Base-by-base conservation (phyloP, 2,797 vertebrate genomes). In the Rhincodon typus region DNA sequence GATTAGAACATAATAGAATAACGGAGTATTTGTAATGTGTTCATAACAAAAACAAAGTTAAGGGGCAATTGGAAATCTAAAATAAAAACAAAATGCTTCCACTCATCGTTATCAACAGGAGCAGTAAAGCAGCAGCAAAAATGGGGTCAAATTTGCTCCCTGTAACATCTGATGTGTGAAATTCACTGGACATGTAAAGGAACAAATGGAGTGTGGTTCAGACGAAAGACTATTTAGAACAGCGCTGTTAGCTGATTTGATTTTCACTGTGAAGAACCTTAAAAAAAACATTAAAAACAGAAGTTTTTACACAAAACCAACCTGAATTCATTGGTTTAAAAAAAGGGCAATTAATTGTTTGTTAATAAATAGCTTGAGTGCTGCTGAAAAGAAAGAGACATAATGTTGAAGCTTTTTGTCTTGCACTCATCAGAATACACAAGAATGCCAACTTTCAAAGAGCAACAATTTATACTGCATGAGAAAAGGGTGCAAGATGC, bases 211-310 rank as follows among this genome's bases (percentile, higher is more conserved):
- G 10, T 72, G 38, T 23, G 67, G 25, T 72, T 94, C 38, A 70
- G 38, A 27, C 2, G 12, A 74, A 53, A 74, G 13, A 30, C 10
- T 74, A 50, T 21, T 30, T 62, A 34, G 38, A 74, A 94, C 30
- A 15, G 57, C 19, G n/a, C 50, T 3, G 23, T 27, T 34, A 53
- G 46, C 94, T 74, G 23, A 34, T 53, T 93, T 93, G 57, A 95
- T 38, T 79, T 96, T 95, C 95, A 46, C 19, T 95, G 66, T 38
- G 96, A 30, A 50, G 69, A 95, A 50, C 23, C 96, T 96, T 21
- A 84, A 86, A 96, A 95, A 66, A 94, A 38, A 57, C 0, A 15
- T 25, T 38, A 79, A 17, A 1, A 62, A 87, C 96, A 94, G 77
- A 96, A 96, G 34, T 0, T 0, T 87, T 96, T 10, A 91, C 96